A percentile compares a stretch with the other conserved stretches of the same genome.
Conservation (phyloP, 2,113 vertebrate species). For the Megaceryle torquata region DNA sequence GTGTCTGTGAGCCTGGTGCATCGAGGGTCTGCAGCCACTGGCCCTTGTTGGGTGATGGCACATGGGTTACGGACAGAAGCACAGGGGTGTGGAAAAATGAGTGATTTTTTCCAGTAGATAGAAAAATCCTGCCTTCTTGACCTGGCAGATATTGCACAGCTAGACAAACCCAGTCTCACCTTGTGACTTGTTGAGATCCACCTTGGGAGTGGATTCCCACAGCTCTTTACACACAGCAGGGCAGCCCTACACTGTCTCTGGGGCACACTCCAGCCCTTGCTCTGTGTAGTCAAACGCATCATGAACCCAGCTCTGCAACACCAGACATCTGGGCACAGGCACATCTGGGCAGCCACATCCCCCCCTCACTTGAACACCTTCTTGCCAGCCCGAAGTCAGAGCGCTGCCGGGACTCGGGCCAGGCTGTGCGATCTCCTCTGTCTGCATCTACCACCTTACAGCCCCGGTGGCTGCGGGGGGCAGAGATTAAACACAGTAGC, state of each 20-base stretch:
- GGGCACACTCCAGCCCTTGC: not conserved
- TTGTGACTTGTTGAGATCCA: no score
- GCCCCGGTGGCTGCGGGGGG: accelerated
- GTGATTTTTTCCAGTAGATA: not conserved
- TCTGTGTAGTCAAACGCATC: not conserved
- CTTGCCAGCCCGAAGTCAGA: not conserved
- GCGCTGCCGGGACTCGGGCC: accelerated
- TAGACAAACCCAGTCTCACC: not conserved
- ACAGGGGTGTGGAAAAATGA: accelerated
- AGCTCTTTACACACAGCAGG: not conserved
- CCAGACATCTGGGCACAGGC: not conserved
- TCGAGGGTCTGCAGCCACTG: not conserved
- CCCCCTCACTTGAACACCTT: not conserved
- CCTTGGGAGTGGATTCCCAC: not conserved
- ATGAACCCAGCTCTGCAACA: not conserved
- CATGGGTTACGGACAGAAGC: not conserved
- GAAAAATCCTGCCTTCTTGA: not conserved
- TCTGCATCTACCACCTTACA: not conserved
- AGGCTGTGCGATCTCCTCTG: accelerated
- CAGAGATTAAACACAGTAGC: not conserved
- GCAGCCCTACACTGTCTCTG: not conserved
- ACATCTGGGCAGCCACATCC: not conserved
- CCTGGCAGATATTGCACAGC: not conserved
- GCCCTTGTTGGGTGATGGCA: not conserved
- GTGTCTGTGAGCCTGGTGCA: not conserved